phyloP scores from a whole-genome alignment of 2,797 vertebrate species.

The Bradypodion ventrale region DNA sequence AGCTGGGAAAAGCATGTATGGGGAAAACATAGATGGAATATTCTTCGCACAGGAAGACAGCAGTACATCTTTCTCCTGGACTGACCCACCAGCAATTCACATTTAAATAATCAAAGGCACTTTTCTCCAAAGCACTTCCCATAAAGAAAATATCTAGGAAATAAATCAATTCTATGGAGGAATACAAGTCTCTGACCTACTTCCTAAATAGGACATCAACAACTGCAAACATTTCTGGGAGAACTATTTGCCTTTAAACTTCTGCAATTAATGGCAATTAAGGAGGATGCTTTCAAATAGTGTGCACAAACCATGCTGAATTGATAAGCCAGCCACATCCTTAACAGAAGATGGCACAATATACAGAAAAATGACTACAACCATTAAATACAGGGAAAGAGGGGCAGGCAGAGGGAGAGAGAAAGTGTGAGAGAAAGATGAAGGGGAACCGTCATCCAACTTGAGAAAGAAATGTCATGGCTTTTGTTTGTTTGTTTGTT shows the following conservation, averaged over 20 bases:
- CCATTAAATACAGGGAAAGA: background rate
- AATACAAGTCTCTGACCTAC: constrained; percentile 44
- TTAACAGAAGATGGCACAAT: constrained; percentile 16
- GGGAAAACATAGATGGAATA: background rate
- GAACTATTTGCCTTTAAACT: constrained; percentile 49
- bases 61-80: background rate
- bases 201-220: constrained; percentile 47
- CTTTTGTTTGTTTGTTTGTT: no score
- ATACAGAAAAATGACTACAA: background rate
- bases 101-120: background rate
- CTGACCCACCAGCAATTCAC: background rate
- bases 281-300: constrained; percentile 42
- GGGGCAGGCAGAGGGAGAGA: background rate
- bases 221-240: constrained; percentile 26
- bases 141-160: constrained; percentile 55
- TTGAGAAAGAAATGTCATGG: background rate
- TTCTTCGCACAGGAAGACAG: constrained; percentile 11
- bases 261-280: constrained; percentile 51
- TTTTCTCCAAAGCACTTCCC: constrained; percentile 29
- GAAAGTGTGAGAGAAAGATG: background rate
- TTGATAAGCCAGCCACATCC: constrained; percentile 32
- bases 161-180: constrained; percentile 26
- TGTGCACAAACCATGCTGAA: constrained; percentile 30
- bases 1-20: constrained; percentile 24
- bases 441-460: no score